Percentiles rank a stretch among this genome's conserved stretches.
Evolutionary conservation across 2,888 invertebrate species (phyloP).

Genomic region (Kuschelorhynchus macadamiae): DNA sequence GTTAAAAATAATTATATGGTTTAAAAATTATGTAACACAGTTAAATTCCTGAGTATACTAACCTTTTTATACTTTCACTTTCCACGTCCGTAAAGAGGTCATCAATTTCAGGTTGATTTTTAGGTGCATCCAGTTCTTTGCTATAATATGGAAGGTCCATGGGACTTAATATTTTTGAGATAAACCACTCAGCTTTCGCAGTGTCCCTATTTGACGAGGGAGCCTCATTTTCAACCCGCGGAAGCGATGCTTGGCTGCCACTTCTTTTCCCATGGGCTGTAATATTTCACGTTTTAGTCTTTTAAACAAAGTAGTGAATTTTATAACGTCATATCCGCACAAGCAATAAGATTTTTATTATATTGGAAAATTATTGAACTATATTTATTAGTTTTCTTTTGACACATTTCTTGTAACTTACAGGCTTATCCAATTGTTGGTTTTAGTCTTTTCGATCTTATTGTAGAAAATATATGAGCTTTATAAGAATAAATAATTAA

Average conservation of each 20-base stretch:
- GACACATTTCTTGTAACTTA: no score
- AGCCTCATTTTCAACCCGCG: slow-evolving; percentile 23
- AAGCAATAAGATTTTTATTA: no score
- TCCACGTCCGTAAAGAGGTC: slow-evolving; percentile 53
- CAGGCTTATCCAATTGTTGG: no score
- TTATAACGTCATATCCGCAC: no score
- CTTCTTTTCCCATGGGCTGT: slow-evolving; percentile 77
- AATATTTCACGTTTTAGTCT: slow-evolving; percentile 20
- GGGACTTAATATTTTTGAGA: slow-evolving; percentile 60
- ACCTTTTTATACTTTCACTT: slow-evolving; percentile 55
- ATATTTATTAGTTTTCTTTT: no score
- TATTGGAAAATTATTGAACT: no score
- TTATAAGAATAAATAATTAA: no score
- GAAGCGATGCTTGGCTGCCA: slow-evolving; percentile 56
- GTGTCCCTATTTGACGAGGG: slow-evolving; percentile 28
- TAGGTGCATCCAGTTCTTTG: slow-evolving; percentile 51
- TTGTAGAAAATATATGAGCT: no score
- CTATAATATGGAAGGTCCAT: slow-evolving; percentile 54
- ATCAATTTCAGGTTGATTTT: slow-evolving; percentile 39
- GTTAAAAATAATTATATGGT: no score
- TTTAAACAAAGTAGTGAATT: background rate
- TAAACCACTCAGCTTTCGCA: slow-evolving; percentile 58
- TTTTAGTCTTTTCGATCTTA: no score
- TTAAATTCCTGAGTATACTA: no score
- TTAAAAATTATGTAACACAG: no score